Base-by-base conservation (phyloP, 1,140 invertebrate genomes). In the Bradysia coprophila region DNA sequence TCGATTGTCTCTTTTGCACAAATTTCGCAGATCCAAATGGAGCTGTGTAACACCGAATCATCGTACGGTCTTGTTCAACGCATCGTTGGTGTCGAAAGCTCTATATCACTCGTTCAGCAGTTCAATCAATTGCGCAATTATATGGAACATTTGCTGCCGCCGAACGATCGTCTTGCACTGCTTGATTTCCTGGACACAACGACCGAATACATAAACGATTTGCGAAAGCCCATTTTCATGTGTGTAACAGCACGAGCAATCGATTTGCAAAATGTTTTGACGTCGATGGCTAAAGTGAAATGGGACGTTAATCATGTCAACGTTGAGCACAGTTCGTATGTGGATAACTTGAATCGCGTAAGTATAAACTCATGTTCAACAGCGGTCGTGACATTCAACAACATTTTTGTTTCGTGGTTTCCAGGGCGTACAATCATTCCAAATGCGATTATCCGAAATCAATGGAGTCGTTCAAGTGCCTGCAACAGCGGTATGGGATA, bases 251-350 rank as follows among this genome's bases (percentile, higher is more conserved):
- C 76, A 0, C 75, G 76, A 51, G 66, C 76, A 8, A 75, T 97
- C n/a, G 79, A 94, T 57, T 75, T 81, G 22, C 71, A 80, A 34
- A 67, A 75, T 28, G 75, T 91, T 40, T 62, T 95, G 8, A 67
- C 73, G 38, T 67, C 76, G n/a, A 95, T 98, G 79, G 75, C 73
- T 4, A 82, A 81, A 65, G 90, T 95, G 2, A 84, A 89, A 59
- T 99, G 94, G 94, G 91, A 97, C 58, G 76, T 97, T 0, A 81
- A 78, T 56, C 89, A 94, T 54, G 87, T 99, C 0, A 91, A 89
- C 67, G 91, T 87, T 19, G 86, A 96, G 51, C 94, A 98, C 56
- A 95, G 85, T 55, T 62, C 66, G 10, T 98, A 98, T 61, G 78
- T 86, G 16, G 81, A 88, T 53, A 66, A 74, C 48, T 62, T 85